Base-by-base conservation (phyloP, 2,888 invertebrate species). In the Invenusta paracnida region DNA sequence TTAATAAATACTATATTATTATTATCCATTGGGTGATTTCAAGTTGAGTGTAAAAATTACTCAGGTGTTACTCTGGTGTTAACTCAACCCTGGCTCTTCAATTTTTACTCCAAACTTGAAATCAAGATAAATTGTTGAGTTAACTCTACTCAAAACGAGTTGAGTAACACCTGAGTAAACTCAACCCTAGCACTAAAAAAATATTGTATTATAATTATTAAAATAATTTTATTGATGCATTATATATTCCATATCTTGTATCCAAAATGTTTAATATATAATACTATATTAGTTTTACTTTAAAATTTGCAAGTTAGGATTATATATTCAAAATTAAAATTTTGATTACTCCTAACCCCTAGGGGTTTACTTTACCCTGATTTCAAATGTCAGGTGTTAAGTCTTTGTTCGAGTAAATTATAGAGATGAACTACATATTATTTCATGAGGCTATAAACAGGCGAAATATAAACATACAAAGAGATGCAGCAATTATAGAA, bases 11-110 rank as follows among this genome's bases (percentile, higher is more conserved):
- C n/a, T n/a, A n/a, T n/a, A n/a, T n/a, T n/a, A n/a, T n/a, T n/a
- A n/a, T n/a, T n/a, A n/a, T n/a, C n/a, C 73, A 73, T 73, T 73
- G 73, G 73, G 73, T 13, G 73, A 73, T 73, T 73, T 73, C 73
- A 73, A 73, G 73, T 73, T 73, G 73, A 73, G 73, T 73, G 73
- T 73, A 73, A 73, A 73, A 73, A 73, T 73, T 73, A 73, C 73
- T 73, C 73, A 73, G 73, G 73, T 73, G 73, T 73, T 73, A 73
- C 73, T 73, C 73, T 23, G 73, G 73, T 73, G 73, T 73, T 73
- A 73, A 73, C 73, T n/a, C 73, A 73, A 73, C 73, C 73, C 73
- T 73, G 73, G 73, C 73, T 73, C 73, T 73, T 73, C 11, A 73
- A 73, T 73, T 73, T 73, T 73, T 73, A 73, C 73, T 73, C 73